These are phyloP conservation scores for Leptinotarsa tumamoca DNA, from an alignment of 2,888 invertebrate genomes.

Conservation along the genomic window DNA sequence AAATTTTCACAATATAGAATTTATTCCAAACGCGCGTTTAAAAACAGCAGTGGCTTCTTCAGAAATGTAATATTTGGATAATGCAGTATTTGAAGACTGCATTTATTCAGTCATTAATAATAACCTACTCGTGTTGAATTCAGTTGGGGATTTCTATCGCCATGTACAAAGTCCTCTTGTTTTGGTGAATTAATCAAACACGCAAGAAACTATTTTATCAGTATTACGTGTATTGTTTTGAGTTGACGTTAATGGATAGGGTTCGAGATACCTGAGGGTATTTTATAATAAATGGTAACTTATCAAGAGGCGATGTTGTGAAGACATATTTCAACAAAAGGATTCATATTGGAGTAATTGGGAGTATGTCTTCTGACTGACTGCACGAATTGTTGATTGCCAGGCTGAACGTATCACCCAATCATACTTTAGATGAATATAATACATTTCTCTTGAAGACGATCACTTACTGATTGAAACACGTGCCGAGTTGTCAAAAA, in stretches of 20 bases:
- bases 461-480: no score
- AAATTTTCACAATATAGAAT: no score
- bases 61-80: background rate
- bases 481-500: no score
- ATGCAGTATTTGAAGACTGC: background rate
- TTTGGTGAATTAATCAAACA: background rate
- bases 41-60: background rate
- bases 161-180: conserved; percentile 1
- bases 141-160: background rate
- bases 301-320: no score
- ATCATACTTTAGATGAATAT: no score
- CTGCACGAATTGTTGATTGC: no score
- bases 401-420: no score
- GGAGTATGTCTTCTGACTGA: no score
- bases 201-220: conserved; percentile 11
- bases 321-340: no score
- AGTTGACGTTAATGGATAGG: conserved; percentile 9
- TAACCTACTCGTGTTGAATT: background rate
- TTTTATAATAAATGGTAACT: background rate
- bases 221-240: background rate
- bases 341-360: no score
- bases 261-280: background rate
- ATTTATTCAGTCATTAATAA: background rate
- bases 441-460: no score
- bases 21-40: no score